A percentile compares a stretch with the other conserved stretches of the same genome.
Conservation (phyloP, 2,113 vertebrate genomes). For the Austrofundulus limnaeus region DNA sequence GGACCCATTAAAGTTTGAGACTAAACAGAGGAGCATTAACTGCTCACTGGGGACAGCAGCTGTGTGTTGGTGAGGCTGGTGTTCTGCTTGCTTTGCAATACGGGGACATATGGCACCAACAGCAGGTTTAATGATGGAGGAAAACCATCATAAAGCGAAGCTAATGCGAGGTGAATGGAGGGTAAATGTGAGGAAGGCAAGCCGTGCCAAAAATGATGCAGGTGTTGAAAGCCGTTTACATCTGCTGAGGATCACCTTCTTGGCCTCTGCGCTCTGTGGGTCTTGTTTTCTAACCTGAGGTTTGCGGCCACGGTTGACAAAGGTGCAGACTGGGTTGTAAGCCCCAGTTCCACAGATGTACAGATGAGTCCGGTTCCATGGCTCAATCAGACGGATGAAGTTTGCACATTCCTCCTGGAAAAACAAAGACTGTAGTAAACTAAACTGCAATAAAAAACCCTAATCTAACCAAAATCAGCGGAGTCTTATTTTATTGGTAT, state of each 20-base stretch:
- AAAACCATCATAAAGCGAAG: slow-evolving; percentile 40
- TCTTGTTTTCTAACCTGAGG: slow-evolving; percentile 85
- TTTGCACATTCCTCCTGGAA: slow-evolving; percentile 94
- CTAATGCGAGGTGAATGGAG: slow-evolving; percentile 37
- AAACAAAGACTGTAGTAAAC: slow-evolving; percentile 19
- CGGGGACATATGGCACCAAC: slow-evolving; percentile 32
- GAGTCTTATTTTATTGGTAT: not conserved
- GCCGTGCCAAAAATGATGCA: slow-evolving; percentile 12
- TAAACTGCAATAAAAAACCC: not conserved
- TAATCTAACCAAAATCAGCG: slow-evolving; percentile 9
- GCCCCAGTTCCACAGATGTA: slow-evolving; percentile 95
- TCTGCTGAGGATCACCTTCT: slow-evolving; percentile 3
- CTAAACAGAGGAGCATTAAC: slow-evolving; percentile 73
- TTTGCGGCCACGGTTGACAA: slow-evolving; percentile 91
- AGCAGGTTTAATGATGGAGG: slow-evolving; percentile 51
- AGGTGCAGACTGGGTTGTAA: slow-evolving; percentile 96
- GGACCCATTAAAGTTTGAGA: slow-evolving; percentile 71
- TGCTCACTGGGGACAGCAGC: slow-evolving; percentile 71
- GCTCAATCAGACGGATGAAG: slow-evolving; percentile 96
- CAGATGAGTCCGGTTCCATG: slow-evolving; percentile 96
- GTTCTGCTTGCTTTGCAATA: slow-evolving; percentile 45
- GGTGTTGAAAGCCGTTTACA: slow-evolving; percentile 21
- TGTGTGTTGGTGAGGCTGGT: slow-evolving; percentile 55
- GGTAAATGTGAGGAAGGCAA: slow-evolving; percentile 16
- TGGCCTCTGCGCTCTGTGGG: not conserved